Percentiles rank a stretch among this genome's conserved stretches.
These are phyloP conservation scores for Neosilurus mollespiculum DNA, from an alignment of 2,797 vertebrate species.

Conservation along the genomic window DNA sequence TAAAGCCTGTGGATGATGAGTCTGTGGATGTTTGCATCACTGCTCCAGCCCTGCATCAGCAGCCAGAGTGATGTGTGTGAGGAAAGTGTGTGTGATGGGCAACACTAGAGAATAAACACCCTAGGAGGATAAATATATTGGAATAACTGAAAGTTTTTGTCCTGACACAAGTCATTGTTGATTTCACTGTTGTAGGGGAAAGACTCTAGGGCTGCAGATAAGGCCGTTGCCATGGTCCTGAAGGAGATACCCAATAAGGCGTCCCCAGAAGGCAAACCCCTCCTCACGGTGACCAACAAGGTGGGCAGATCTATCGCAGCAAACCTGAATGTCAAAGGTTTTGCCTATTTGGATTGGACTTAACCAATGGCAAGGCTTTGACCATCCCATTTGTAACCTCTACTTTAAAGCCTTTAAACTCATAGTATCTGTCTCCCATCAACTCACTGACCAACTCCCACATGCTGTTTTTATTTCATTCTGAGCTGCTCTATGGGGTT, in stretches of 20 bases:
- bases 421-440: slow-evolving; percentile 57
- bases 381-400: slow-evolving; percentile 65
- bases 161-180: slow-evolving; percentile 97
- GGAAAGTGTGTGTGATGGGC: slow-evolving; percentile 11
- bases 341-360: slow-evolving; percentile 57
- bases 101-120: slow-evolving; percentile 35
- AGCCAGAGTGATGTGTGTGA: slow-evolving; percentile 26
- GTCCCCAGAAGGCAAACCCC: slow-evolving; percentile 99
- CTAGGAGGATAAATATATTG: slow-evolving; percentile 47
- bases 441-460: slow-evolving; percentile 46
- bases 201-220: slow-evolving; percentile 99
- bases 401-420: slow-evolving; percentile 58
- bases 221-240: slow-evolving; percentile 99
- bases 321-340: slow-evolving; percentile 53
- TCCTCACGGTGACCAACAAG: slow-evolving; percentile 99
- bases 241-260: slow-evolving; percentile 99
- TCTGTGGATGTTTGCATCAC: slow-evolving; percentile 17
- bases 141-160: slow-evolving; percentile 61
- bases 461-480: slow-evolving; percentile 56
- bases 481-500: slow-evolving; percentile 74
- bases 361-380: slow-evolving; percentile 62
- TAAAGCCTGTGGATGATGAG: not conserved
- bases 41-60: slow-evolving; percentile 6
- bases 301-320: slow-evolving; percentile 89
- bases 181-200: slow-evolving; percentile 99